Evolutionary conservation across 2,888 invertebrate genomes (phyloP).

Genomic region (Athalia cordata): DNA sequence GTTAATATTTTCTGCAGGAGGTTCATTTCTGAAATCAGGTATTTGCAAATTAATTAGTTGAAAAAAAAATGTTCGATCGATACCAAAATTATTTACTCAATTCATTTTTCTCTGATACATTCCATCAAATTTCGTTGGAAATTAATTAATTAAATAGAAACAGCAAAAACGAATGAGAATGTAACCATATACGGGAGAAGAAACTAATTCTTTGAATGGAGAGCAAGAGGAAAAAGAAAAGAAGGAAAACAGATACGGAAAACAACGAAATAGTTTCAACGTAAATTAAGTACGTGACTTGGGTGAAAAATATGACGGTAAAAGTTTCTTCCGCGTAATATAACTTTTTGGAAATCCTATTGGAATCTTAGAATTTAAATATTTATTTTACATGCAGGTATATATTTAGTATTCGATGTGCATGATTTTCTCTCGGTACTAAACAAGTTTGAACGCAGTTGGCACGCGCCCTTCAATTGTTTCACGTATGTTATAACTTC

Average conservation of each 20-base stretch:
- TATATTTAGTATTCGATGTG: constrained; percentile 38
- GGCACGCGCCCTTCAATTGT: constrained; percentile 42
- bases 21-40: too few species aligned
- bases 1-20: too few species aligned
- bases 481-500: constrained; percentile 16
- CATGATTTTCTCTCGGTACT: neutral
- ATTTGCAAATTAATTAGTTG: too few species aligned
- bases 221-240: neutral
- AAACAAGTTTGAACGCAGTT: constrained; percentile 20
- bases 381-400: neutral
- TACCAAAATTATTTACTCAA: too few species aligned
- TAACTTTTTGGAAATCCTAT: neutral
- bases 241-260: neutral
- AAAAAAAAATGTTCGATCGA: too few species aligned
- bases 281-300: constrained; percentile 23
- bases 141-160: too few species aligned
- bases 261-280: neutral
- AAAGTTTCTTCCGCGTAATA: neutral
- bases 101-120: too few species aligned
- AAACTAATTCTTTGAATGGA: neutral
- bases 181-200: too few species aligned
- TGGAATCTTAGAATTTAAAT: constrained; percentile 27
- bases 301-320: neutral
- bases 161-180: too few species aligned
- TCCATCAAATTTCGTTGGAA: too few species aligned